Conservation (phyloP, 2,113 vertebrate genomes). For the Alectura lathami region DNA sequence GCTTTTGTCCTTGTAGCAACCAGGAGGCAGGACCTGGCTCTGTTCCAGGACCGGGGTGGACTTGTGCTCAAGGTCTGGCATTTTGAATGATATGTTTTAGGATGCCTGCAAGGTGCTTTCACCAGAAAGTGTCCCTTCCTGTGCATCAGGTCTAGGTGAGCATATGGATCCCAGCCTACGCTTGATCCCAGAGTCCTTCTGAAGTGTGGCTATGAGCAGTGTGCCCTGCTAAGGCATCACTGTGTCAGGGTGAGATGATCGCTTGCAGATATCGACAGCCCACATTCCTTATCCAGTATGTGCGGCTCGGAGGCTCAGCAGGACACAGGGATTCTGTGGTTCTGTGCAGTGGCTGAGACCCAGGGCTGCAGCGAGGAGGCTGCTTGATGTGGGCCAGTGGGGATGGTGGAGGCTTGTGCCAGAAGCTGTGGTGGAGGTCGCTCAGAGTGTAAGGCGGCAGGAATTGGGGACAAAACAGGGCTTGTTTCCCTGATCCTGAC, state of each 20-base stretch:
- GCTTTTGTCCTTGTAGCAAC: neutral
- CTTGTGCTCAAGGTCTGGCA: neutral
- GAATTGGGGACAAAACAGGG: constrained; percentile 15
- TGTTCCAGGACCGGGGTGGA: neutral
- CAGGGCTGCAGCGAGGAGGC: neutral
- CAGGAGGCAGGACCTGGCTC: neutral
- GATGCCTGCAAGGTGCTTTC: neutral
- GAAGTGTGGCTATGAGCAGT: neutral
- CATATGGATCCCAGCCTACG: neutral
- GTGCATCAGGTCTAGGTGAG: neutral
- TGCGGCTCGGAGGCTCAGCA: neutral
- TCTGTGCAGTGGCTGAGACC: neutral
- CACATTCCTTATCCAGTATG: neutral
- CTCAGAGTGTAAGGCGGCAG: neutral
- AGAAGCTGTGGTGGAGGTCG: too few relatives aligned
- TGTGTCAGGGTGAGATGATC: neutral
- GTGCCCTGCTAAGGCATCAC: neutral
- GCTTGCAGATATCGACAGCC: neutral
- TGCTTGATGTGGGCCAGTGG: neutral
- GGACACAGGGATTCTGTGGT: neutral
- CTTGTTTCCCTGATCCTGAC: constrained; percentile 22
- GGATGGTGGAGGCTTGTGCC: neutral
- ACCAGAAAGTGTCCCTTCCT: neutral
- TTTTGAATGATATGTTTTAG: neutral
- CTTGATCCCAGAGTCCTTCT: neutral